These are phyloP conservation scores for Xiphophorus hellerii DNA, from an alignment of 2,113 vertebrate species.

Conservation along the genomic window DNA sequence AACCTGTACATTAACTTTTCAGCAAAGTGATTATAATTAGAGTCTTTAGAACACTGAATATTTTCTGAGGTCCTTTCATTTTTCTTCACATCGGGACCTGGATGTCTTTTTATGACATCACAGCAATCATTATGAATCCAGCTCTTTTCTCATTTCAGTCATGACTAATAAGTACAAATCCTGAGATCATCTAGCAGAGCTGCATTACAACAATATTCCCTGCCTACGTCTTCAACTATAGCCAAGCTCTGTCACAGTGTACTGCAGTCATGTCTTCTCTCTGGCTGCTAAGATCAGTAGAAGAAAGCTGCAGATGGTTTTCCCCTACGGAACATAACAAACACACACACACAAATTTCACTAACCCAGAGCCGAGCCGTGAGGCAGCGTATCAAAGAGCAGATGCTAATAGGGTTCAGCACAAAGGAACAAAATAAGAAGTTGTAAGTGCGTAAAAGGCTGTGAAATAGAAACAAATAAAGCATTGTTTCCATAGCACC, in stretches of 20 bases:
- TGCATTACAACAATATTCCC: conserved; percentile 57
- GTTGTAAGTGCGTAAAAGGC: conserved; percentile 58
- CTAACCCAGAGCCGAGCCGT: conserved; percentile 29
- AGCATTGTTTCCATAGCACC: conserved; percentile 63
- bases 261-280: conserved; percentile 45
- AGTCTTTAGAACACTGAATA: conserved; percentile 11
- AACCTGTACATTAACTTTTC: conserved; percentile 1
- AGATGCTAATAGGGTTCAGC: conserved; percentile 54
- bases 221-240: conserved; percentile 39
- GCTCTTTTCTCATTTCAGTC: conserved; percentile 38
- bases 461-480: conserved; percentile 69
- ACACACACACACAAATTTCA: conserved; percentile 18
- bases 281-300: conserved; percentile 49
- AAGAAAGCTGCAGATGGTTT: conserved; percentile 59
- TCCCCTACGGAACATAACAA: conserved; percentile 51
- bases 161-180: conserved; percentile 49
- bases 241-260: conserved; percentile 58
- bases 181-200: conserved; percentile 56
- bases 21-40: conserved; percentile 18
- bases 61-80: conserved; percentile 1
- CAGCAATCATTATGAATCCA: conserved; percentile 35
- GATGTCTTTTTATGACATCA: conserved; percentile 28
- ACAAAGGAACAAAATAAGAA: conserved; percentile 58
- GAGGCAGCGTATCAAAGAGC: conserved; percentile 58
- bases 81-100: conserved; percentile 12